Base-by-base conservation (phyloP, 2,888 invertebrate species). In the Sphinx pinastri region DNA sequence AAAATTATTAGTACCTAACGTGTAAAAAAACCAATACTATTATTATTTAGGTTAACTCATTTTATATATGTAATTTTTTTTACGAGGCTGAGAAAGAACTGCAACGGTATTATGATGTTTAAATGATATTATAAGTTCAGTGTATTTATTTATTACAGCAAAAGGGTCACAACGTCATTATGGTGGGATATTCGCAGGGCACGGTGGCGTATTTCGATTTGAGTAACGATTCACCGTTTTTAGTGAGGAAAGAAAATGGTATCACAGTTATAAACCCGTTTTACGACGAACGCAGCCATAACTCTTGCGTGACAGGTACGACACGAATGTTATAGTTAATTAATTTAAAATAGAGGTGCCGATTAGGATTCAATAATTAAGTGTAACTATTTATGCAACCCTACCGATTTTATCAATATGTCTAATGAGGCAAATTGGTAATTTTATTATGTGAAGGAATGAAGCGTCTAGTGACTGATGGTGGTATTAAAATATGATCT, bases 121-220 rank as follows among this genome's bases (percentile, higher is more conserved):
- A 5, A 38, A 38, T 38, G 38, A 38, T 38, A 38, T 38, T 38
- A 8, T 2, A 38, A 5, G 38, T 38, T 7, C 5, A 3, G 2
- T 38, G 38, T 38, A 38, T 38, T 38, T 25, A 25, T 69, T 70
- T 72, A 71, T 90, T 91, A 45, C 79, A 95, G 95, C 90, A 93
- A 84, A 87, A 88, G 75, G 94, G 92, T 0, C 95, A 95, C 77
- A 87, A 88, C 11, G 87, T 91, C 51, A 86, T 97, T 63, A 94
- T 95, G n/a, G 96, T 95, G 2, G 96, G 96, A 2, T 97, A 96
- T 80, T 92, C 95, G 0, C 95, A 96, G 81, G 97, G 97, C 0
- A 91, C 95, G 49, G 94, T 95, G 2, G 96, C 95, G 5, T 83
- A 95, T n/a, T 97, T 95, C 91, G 94, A 97, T 82, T 78, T 97